Conservation (phyloP, 2,797 vertebrate genomes). For the Sebastes melanostomus region DNA sequence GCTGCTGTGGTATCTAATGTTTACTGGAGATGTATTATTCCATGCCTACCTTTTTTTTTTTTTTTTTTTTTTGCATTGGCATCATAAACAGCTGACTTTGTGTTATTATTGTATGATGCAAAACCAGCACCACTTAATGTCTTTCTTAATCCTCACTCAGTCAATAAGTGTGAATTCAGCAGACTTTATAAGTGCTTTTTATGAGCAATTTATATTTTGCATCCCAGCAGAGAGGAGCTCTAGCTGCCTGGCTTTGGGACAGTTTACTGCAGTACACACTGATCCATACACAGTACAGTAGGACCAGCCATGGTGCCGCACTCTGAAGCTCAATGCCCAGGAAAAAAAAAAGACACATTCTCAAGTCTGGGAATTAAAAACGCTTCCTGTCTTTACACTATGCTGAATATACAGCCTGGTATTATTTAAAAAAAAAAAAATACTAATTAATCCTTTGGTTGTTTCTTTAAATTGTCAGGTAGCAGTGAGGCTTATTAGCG, state of each 20-base stretch:
- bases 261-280: constrained; percentile 64
- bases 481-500: not conserved
- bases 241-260: constrained; percentile 58
- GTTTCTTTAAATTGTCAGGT: constrained; percentile 15
- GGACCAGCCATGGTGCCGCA: constrained; percentile 51
- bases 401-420: not conserved
- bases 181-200: not conserved
- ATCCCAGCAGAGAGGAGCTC: constrained; percentile 16
- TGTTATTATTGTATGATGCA: not conserved
- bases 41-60: not conserved
- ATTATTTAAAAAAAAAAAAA: not conserved
- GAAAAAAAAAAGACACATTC: not conserved
- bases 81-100: constrained; percentile 27
- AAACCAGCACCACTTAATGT: not conserved
- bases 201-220: not conserved
- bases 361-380: constrained; percentile 9
- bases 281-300: constrained; percentile 40
- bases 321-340: constrained; percentile 32
- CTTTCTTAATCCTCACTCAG: not conserved
- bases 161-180: not conserved
- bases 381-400: not conserved
- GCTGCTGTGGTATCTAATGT: not conserved
- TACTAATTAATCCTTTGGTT: not conserved
- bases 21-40: not conserved
- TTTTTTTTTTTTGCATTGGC: not conserved